Evolutionary conservation across 2,888 invertebrate species (phyloP).

Genomic region (Aleiodes leptofemur): DNA sequence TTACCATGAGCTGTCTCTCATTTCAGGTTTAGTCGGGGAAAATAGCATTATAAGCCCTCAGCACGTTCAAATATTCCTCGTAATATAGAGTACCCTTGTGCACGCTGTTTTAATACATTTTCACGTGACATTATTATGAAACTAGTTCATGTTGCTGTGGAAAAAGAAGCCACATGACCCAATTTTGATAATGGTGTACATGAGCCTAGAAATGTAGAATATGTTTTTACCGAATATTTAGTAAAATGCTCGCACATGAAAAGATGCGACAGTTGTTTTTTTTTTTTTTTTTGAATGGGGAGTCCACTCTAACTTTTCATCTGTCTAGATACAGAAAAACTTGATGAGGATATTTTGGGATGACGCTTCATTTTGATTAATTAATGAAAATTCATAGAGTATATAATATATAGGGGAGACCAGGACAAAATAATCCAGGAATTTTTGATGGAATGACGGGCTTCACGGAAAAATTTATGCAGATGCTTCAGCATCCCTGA

Average conservation of each 20-base stretch:
- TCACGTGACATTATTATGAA: conserved; percentile 21
- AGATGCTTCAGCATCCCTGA: too few species aligned
- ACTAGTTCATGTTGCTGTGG: conserved; percentile 7
- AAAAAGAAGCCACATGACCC: conserved; percentile 15
- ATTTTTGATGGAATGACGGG: too few species aligned
- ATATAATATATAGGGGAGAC: too few species aligned
- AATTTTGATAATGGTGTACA: conserved; percentile 9
- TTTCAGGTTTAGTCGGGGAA: conserved; percentile 35
- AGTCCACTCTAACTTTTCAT: conserved; percentile 38
- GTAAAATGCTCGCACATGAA: conserved; percentile 52
- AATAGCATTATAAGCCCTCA: conserved; percentile 58
- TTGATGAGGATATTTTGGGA: too few species aligned
- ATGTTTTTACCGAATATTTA: conserved; percentile 22
- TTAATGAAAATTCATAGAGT: too few species aligned
- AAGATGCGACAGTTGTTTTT: conserved; percentile 62
- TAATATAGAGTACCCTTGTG: neutral
- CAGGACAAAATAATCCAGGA: too few species aligned
- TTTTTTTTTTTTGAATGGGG: conserved; percentile 3
- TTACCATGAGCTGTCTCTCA: neutral
- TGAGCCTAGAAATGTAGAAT: conserved; percentile 5
- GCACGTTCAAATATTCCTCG: conserved; percentile 51
- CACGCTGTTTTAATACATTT: conserved; percentile 15
- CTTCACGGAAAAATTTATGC: too few species aligned
- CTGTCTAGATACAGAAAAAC: too few species aligned
- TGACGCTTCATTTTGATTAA: too few species aligned